phyloP scores from a whole-genome alignment of 2,888 invertebrate genomes.

The Campoplex nolae region DNA sequence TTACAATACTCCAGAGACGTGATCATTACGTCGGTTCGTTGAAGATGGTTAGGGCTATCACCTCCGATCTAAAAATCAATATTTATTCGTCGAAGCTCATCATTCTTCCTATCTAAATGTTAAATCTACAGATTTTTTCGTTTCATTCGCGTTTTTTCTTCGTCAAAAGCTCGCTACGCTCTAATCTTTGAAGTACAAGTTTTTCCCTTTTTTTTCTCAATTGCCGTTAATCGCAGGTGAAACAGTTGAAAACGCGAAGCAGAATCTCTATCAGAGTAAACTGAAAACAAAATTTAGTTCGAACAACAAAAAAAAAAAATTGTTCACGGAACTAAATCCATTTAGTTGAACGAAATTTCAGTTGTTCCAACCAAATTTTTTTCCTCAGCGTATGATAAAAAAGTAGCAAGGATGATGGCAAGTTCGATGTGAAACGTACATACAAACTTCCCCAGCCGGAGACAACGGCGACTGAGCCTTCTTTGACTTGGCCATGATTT shows the following conservation, averaged over 20 bases:
- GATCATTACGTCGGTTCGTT: conserved; percentile 86
- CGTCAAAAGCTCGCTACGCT: not conserved
- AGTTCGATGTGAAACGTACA: conserved; percentile 68
- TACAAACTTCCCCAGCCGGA: conserved; percentile 80
- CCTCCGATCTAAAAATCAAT: conserved; percentile 73
- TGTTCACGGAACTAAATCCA: no score
- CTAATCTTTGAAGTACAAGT: no score
- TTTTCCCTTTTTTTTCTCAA: no score
- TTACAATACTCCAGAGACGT: conserved; percentile 85
- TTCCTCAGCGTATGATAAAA: no score
- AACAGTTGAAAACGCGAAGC: not conserved
- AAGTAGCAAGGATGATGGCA: not conserved
- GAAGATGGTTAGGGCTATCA: conserved; percentile 79
- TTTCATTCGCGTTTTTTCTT: not conserved
- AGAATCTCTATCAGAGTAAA: not conserved
- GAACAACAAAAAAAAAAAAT: no score
- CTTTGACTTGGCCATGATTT: conserved; percentile 69
- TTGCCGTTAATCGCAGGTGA: not conserved
- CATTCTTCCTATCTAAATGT: not conserved
- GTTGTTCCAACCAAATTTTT: no score
- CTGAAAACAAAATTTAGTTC: no score
- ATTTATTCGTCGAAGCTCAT: not conserved
- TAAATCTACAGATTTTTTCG: not conserved
- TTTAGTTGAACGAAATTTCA: no score
- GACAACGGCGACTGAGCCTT: conserved; percentile 72